A percentile compares a stretch with the other conserved stretches of the same genome.
Conservation (phyloP, 1,140 invertebrate species). For the Drosophila subobscura region DNA sequence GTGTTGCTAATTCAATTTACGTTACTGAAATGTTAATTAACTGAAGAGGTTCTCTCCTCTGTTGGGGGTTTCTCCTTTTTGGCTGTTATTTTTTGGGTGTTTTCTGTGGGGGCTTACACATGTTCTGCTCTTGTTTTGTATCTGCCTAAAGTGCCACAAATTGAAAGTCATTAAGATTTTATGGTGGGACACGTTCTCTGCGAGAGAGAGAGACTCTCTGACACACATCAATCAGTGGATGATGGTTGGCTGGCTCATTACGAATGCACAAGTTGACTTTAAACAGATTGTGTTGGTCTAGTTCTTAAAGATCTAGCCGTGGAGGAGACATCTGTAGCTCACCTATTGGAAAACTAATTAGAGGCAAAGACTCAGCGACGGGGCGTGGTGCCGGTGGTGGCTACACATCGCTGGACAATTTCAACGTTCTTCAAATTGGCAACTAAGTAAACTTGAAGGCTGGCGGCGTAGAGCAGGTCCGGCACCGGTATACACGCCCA, state of each 20-base stretch:
- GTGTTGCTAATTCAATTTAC: conserved; percentile 79
- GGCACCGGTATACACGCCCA: conserved; percentile 44
- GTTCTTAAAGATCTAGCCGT: conserved; percentile 49
- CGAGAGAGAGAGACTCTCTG: conserved; percentile 12
- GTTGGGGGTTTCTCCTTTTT: conserved; percentile 8
- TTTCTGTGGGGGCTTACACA: conserved; percentile 41
- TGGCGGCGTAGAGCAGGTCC: conserved; percentile 27
- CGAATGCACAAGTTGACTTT: conserved; percentile 58
- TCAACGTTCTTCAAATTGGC: conserved; percentile 64
- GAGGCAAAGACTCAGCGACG: conserved; percentile 24
- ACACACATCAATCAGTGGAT: conserved; percentile 67
- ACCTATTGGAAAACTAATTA: conserved; percentile 73
- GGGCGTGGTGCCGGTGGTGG: conserved; percentile 4
- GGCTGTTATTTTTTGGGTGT: conserved; percentile 21
- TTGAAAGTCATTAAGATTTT: conserved; percentile 74
- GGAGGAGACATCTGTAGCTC: conserved; percentile 19
- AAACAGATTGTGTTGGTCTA: conserved; percentile 43
- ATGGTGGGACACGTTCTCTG: conserved; percentile 45
- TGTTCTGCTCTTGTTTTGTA: conserved; percentile 58
- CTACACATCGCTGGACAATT: conserved; percentile 60
- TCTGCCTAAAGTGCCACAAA: conserved; percentile 77
- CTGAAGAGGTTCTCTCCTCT: conserved; percentile 41
- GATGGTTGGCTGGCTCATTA: conserved; percentile 50
- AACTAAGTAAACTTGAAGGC: conserved; percentile 79
- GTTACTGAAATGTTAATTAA: conserved; percentile 79